Percentiles rank a stretch among this genome's conserved stretches.
Conservation (phyloP, 2,797 vertebrate species). For the Ambastaia sidthimunki region DNA sequence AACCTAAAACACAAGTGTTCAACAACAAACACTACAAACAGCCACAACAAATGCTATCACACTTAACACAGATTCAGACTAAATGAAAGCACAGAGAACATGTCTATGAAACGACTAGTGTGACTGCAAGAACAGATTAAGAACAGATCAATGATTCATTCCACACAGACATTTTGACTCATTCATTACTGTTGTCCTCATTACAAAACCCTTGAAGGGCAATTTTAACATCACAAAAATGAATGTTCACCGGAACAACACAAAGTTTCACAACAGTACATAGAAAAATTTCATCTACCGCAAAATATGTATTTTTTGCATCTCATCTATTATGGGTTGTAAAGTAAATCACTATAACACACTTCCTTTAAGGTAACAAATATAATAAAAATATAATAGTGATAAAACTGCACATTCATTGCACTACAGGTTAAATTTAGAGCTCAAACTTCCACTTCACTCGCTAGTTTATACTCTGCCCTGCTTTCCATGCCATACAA, state of each 20-base stretch:
- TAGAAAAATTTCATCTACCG: not conserved
- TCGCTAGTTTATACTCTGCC: constrained; percentile 3
- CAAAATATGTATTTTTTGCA: not conserved
- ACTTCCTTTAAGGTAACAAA: not conserved
- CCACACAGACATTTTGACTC: constrained; percentile 81
- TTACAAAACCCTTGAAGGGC: not conserved
- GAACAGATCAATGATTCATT: constrained; percentile 45
- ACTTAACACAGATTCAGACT: constrained; percentile 5
- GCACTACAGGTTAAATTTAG: constrained; percentile 45
- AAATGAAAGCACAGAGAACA: constrained; percentile 7
- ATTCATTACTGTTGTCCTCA: constrained; percentile 68
- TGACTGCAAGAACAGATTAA: not conserved
- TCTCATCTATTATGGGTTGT: not conserved
- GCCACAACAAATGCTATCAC: constrained; percentile 23
- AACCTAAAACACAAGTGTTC: too few relatives aligned
- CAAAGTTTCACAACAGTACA: not conserved
- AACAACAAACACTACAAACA: not conserved
- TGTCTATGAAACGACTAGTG: not conserved
- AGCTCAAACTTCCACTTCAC: not conserved
- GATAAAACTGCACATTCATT: constrained; percentile 26
- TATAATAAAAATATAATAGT: constrained; percentile 13
- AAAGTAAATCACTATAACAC: not conserved
- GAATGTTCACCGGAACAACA: not conserved
- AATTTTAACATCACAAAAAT: too few relatives aligned
- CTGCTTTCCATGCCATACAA: too few relatives aligned